Evolutionary conservation across 2,797 vertebrate genomes (phyloP).

Genomic region (Girardinus metallicus): DNA sequence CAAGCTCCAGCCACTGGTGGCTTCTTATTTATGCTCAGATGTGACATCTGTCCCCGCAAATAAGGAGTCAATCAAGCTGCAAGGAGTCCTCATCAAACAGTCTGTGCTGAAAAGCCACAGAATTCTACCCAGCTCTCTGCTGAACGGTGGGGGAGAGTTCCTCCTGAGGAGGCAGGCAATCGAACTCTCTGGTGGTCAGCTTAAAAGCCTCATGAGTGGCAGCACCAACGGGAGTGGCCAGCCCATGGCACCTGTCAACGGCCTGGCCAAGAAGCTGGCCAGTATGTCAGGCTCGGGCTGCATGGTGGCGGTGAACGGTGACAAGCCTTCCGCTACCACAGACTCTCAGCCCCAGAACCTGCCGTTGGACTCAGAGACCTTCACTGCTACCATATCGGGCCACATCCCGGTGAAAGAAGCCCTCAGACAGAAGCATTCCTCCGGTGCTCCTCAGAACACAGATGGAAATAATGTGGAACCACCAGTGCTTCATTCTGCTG

Average conservation of each 20-base stretch:
- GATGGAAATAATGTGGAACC: slow-evolving; percentile 67
- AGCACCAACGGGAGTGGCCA: slow-evolving; percentile 83
- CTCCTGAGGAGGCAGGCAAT: slow-evolving; percentile 89
- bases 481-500: slow-evolving; percentile 59
- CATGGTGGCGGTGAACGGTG: slow-evolving; percentile 80
- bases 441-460: slow-evolving; percentile 64
- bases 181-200: slow-evolving; percentile 91
- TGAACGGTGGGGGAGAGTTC: slow-evolving; percentile 88
- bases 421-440: slow-evolving; percentile 81
- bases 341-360: slow-evolving; percentile 80
- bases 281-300: slow-evolving; percentile 85
- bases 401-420: slow-evolving; percentile 84
- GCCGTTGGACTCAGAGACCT: slow-evolving; percentile 67
- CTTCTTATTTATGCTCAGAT: slow-evolving; percentile 94
- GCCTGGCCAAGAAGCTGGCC: slow-evolving; percentile 93
- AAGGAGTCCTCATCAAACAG: slow-evolving; percentile 96
- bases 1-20: slow-evolving; percentile 93
- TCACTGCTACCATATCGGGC: slow-evolving; percentile 80
- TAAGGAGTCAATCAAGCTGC: slow-evolving; percentile 95
- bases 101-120: slow-evolving; percentile 92
- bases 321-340: slow-evolving; percentile 71
- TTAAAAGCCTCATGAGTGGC: slow-evolving; percentile 92
- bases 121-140: slow-evolving; percentile 84
- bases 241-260: slow-evolving; percentile 91
- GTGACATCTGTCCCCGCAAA: slow-evolving; percentile 89